Conservation (phyloP, 2,888 invertebrate species). For the Celastrina argiolus region DNA sequence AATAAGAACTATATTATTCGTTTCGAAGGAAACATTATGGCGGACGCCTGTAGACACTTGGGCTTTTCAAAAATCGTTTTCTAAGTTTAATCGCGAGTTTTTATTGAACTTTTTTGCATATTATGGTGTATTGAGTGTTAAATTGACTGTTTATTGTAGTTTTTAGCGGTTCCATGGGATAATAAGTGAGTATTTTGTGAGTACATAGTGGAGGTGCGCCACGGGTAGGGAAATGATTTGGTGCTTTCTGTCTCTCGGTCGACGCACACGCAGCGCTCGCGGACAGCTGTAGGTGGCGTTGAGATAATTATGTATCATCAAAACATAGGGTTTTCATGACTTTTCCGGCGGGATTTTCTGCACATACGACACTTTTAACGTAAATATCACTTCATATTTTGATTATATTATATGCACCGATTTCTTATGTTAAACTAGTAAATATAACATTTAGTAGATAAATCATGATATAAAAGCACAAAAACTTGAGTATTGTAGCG, state of each 20-base stretch:
- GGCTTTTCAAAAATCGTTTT: slow-evolving; percentile 79
- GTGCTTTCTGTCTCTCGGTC: slow-evolving; percentile 71
- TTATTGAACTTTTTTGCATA: slow-evolving; percentile 78
- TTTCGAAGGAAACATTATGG: slow-evolving; percentile 80
- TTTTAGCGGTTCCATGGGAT: slow-evolving; percentile 70
- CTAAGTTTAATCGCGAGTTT: slow-evolving; percentile 76
- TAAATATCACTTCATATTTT: slow-evolving; percentile 37
- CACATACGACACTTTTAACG: slow-evolving; percentile 50
- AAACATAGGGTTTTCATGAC: slow-evolving; percentile 75
- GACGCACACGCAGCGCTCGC: slow-evolving; percentile 76
- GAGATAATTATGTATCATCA: slow-evolving; percentile 58
- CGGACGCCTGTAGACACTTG: slow-evolving; percentile 77
- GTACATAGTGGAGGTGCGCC: slow-evolving; percentile 77
- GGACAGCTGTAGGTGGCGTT: slow-evolving; percentile 78
- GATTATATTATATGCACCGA: slow-evolving; percentile 30
- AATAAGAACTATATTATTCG: slow-evolving; percentile 79
- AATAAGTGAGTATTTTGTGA: slow-evolving; percentile 74
- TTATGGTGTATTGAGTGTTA: slow-evolving; percentile 74
- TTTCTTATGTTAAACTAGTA: slow-evolving; percentile 31
- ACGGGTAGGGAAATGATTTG: slow-evolving; percentile 79
- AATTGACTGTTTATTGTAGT: slow-evolving; percentile 71
- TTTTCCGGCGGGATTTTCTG: slow-evolving; percentile 73
- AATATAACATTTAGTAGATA: slow-evolving; percentile 33
- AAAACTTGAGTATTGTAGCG: slow-evolving; percentile 56
- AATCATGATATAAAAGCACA: slow-evolving; percentile 55